A percentile compares a stretch with the other conserved stretches of the same genome.
Conservation (phyloP, 2,797 vertebrate genomes). For the Pteropus rufus region DNA sequence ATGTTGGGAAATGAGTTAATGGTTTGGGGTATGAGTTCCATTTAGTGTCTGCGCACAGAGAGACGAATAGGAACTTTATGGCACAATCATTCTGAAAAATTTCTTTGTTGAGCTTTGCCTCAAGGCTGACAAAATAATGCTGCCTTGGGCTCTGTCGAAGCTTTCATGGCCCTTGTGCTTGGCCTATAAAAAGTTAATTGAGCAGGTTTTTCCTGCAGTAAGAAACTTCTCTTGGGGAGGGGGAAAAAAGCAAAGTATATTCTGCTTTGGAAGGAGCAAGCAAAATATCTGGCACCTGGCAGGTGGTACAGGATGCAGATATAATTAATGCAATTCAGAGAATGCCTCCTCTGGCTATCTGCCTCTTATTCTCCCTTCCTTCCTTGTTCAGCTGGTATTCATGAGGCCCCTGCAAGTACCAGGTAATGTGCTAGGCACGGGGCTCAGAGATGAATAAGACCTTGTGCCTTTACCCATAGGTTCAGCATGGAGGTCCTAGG, state of each 20-base stretch:
- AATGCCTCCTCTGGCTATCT: neutral
- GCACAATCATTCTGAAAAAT: slow-evolving; percentile 37
- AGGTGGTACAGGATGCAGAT: neutral
- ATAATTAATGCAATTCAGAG: neutral
- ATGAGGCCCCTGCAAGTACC: neutral
- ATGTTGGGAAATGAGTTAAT: neutral
- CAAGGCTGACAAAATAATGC: neutral
- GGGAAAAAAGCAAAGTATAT: neutral
- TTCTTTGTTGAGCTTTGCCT: slow-evolving; percentile 26
- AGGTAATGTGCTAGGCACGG: neutral
- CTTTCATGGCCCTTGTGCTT: neutral
- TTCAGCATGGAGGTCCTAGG: neutral
- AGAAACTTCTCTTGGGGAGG: neutral
- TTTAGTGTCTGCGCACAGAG: neutral
- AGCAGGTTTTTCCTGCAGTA: neutral
- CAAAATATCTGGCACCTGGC: neutral
- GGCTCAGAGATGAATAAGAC: neutral
- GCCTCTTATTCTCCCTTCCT: neutral
- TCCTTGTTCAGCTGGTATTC: neutral
- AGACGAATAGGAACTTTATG: slow-evolving; percentile 5
- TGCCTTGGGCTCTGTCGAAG: neutral
- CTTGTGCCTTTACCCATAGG: neutral
- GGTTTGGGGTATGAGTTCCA: neutral
- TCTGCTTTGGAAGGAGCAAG: neutral
- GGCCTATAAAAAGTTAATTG: neutral